Percentiles rank a stretch among this genome's conserved stretches.
Conservation (phyloP, 2,113 vertebrate genomes). For the Anser brachyrhynchus region DNA sequence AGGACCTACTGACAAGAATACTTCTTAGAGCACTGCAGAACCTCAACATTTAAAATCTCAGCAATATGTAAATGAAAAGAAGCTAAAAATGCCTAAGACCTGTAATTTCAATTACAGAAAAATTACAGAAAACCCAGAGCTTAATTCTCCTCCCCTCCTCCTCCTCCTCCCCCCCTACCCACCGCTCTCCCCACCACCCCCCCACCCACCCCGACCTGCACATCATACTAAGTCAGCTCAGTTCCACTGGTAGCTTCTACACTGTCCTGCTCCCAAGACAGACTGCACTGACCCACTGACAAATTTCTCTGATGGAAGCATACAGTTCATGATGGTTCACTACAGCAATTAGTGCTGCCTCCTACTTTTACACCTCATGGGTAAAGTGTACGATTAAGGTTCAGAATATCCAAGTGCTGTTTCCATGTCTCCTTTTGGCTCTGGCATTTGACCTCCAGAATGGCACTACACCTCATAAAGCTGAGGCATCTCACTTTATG, state of each 20-base stretch:
- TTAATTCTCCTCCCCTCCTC: neutral
- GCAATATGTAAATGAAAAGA: neutral
- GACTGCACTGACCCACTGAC: neutral
- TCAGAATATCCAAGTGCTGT: neutral
- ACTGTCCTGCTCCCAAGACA: neutral
- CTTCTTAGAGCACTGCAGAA: neutral
- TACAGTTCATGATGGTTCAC: neutral
- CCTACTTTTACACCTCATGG: neutral
- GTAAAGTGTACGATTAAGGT: neutral
- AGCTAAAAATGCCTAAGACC: neutral
- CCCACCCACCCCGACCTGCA: neutral
- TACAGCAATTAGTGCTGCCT: neutral
- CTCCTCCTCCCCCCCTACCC: neutral
- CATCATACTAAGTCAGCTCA: neutral
- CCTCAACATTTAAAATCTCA: neutral
- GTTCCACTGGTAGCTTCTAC: neutral
- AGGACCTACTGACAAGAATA: neutral
- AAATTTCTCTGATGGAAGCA: neutral
- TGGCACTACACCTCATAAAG: neutral
- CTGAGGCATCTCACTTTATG: neutral
- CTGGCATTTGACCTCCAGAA: neutral
- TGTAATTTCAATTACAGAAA: neutral
- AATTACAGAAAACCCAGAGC: neutral
- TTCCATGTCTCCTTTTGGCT: neutral
- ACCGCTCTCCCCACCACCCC: neutral